Evolutionary conservation across 2,888 invertebrate genomes (phyloP), one percentile per base, ranked within the genome.

Genomic region (Dione juno): DNA sequence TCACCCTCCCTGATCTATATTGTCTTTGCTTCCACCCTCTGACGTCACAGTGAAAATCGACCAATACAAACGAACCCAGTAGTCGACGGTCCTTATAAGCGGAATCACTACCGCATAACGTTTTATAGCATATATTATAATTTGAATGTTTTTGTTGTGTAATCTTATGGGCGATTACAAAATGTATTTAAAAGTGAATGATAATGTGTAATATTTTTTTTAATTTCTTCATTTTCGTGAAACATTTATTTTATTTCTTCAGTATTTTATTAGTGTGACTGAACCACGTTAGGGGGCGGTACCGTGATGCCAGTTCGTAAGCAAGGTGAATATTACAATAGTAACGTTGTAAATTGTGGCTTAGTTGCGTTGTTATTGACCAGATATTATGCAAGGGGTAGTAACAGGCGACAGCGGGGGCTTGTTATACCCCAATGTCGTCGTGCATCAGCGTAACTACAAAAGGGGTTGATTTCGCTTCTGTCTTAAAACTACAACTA

Each of bases 251-350:
- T 69, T 69, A 69, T 64, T 69, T 69, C 63, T 54, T 64, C 54
- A 69, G 53, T 63, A 64, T 54, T 63, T 86, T 83, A 79, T 82
- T 87, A 88, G 82, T 86, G 88, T 87, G 85, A 84, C 84, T 84
- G 83, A 84, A 88, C 87, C 88, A 86, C 87, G 86, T 88, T 86
- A 86, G 89, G 90, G 92, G 92, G 92, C 92, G 92, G 91, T 88
- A 87, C 88, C 92, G 93, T 91, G 92, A 95, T 96, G 95, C 95
- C 95, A 89, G 95, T 95, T 89, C 95, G 95, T 89, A 96, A 96
- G 94, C 95, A 96, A 95, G 95, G 95, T 95, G 90, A 94, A 91
- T 89, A 85, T 77, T 66, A 65, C 72, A 72, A 13, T 73, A 72
- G 54, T 71, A 75, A 72, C 64, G 70, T 65, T 76, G 71, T 76